Evolutionary conservation across 1,140 invertebrate genomes (phyloP).

Genomic region (Ridgeia piscesae): DNA sequence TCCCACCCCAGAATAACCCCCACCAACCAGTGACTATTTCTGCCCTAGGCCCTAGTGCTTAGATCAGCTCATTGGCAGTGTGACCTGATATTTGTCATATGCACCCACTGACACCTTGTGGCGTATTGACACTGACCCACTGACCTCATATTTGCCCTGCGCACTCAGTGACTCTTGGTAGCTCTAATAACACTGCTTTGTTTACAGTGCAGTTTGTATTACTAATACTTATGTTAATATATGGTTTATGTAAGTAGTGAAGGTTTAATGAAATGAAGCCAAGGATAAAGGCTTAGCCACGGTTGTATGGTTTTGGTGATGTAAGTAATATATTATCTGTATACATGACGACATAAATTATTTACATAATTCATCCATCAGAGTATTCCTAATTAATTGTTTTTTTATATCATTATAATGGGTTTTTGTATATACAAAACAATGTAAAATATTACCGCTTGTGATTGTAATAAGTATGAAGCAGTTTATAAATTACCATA

Average conservation of each 20-base stretch:
- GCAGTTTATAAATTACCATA: too few relatives aligned
- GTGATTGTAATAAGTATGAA: not conserved
- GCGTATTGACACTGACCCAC: not conserved
- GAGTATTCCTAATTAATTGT: not conserved
- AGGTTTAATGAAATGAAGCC: not conserved
- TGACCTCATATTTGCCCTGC: not conserved
- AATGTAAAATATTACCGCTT: not conserved
- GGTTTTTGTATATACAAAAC: too few relatives aligned
- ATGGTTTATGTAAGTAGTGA: not conserved
- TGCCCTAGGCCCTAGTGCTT: not conserved
- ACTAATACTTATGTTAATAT: not conserved
- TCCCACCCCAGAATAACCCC: not conserved
- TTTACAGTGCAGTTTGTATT: not conserved
- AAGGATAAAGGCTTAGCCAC: not conserved
- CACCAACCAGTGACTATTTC: not conserved
- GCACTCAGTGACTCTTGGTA: not conserved
- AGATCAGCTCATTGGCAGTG: not conserved
- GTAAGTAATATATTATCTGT: not conserved
- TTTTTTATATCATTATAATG: not conserved
- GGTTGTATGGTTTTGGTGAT: not conserved
- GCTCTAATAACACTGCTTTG: not conserved
- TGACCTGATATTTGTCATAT: not conserved
- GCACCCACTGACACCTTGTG: not conserved
- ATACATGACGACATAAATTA: not conserved
- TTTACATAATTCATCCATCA: not conserved